These are phyloP conservation scores for Lasiommata megera DNA, from an alignment of 2,888 invertebrate genomes.

Conservation along the genomic window DNA sequence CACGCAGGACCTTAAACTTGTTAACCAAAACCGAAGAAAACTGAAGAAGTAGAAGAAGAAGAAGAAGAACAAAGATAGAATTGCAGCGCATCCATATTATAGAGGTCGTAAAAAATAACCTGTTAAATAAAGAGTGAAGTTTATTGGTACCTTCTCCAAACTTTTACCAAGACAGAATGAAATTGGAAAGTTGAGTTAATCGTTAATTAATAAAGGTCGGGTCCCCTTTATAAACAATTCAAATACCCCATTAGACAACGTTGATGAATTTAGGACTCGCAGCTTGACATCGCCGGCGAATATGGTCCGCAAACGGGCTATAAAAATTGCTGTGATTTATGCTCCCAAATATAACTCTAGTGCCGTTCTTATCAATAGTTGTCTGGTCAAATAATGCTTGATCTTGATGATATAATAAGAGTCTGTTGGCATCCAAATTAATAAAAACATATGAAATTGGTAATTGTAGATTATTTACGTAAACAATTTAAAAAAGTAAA, in stretches of 20 bases:
- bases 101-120: neutral
- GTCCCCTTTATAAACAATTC: constrained; percentile 22
- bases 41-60: too few relatives aligned
- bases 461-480: too few relatives aligned
- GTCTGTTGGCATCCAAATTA: too few relatives aligned
- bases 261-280: constrained; percentile 23
- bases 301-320: neutral
- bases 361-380: too few relatives aligned
- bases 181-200: constrained; percentile 15
- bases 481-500: too few relatives aligned
- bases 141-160: neutral
- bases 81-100: too few relatives aligned
- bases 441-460: too few relatives aligned
- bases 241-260: constrained; percentile 21
- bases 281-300: constrained; percentile 15
- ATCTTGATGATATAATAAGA: too few relatives aligned
- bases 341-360: neutral
- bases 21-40: too few relatives aligned
- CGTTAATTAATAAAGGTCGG: constrained; percentile 20
- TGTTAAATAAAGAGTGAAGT: neutral
- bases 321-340: neutral
- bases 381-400: too few relatives aligned
- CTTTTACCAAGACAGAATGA: constrained; percentile 6
- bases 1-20: too few relatives aligned
- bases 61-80: too few relatives aligned